Evolutionary conservation across 2,113 vertebrate species (phyloP), one percentile per base, ranked within the genome.

Genomic region (Corythoichthys intestinalis): DNA sequence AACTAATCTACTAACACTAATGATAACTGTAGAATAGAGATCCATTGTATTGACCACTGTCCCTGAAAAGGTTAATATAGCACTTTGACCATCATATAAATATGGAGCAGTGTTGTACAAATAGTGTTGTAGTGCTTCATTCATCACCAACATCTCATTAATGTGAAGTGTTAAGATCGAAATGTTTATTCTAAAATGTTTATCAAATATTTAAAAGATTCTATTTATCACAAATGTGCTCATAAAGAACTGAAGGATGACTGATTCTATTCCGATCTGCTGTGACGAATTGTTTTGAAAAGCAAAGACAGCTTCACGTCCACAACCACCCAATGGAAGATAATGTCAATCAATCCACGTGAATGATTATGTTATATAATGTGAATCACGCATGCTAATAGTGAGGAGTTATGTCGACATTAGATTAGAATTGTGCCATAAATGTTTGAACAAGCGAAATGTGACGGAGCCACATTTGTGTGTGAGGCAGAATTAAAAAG

Each of bases 401-500:
- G 74, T 15, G 52, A 75, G 54, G 60, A 28, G 65, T 63, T 37
- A 79, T 58, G 15, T 71, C 69, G 58, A 72, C 56, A 37, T 48
- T 82, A 76, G 65, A 72, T 71, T 34, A 76, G 35, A 73, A 79
- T 75, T 72, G 61, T 59, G 70, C 78, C 86, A 81, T 83, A 69
- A 86, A 79, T 86, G 82, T 86, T 88, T 76, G 12, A 85, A 61
- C 65, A 62, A 59, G 70, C 73, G 74, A 70, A 69, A 44, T 44
- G 75, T 82, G 74, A 73, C 46, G 12, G 4, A 62, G 65, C 13
- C 0, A 59, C 74, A 63, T 80, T 66, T 75, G 38, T 77, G 77
- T 82, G 39, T 64, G 46, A 83, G 10, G 0, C 60, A 83, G 87
- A 83, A 89, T 88, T 90, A 91, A 91, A 28, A 56, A 91, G 80